Evolutionary conservation across 2,888 invertebrate species (phyloP).

Genomic region (Drosophila putrida): DNA sequence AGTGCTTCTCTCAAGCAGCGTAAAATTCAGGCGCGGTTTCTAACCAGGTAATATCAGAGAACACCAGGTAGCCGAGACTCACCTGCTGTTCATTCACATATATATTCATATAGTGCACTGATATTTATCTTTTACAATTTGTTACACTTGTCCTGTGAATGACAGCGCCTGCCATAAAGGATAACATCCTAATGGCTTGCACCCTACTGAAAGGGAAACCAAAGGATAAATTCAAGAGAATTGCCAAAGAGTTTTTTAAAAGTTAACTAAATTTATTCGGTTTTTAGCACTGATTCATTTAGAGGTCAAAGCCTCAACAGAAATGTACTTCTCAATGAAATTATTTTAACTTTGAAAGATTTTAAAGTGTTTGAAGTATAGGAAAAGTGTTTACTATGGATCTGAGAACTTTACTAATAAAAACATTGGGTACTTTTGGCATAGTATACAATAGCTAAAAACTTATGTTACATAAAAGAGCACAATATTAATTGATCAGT

Average conservation of each 20-base stretch:
- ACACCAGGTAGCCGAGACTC: slow-evolving; percentile 35
- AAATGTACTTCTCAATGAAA: background rate
- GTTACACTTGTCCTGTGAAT: slow-evolving; percentile 57
- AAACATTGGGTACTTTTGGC: too few relatives aligned
- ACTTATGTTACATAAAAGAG: too few relatives aligned
- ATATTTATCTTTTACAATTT: slow-evolving; percentile 59
- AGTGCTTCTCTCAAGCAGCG: slow-evolving; percentile 52
- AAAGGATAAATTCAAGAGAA: background rate
- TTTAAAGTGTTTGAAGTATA: background rate
- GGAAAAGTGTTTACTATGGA: background rate
- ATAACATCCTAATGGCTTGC: slow-evolving; percentile 7
- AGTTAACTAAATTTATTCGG: background rate
- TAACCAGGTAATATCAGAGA: slow-evolving; percentile 12
- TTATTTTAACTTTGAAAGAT: background rate
- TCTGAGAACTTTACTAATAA: too few relatives aligned
- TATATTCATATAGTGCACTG: background rate
- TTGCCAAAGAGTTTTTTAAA: background rate
- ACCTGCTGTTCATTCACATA: slow-evolving; percentile 60
- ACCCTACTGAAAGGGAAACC: background rate
- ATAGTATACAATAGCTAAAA: too few relatives aligned
- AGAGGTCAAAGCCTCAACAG: background rate
- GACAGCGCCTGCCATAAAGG: slow-evolving; percentile 43
- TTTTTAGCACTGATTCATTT: background rate
- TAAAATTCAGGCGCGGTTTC: slow-evolving; percentile 36
- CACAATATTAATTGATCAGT: too few relatives aligned